These are phyloP conservation scores for Plebejus anna DNA, from an alignment of 2,888 invertebrate species.

Conservation along the genomic window DNA sequence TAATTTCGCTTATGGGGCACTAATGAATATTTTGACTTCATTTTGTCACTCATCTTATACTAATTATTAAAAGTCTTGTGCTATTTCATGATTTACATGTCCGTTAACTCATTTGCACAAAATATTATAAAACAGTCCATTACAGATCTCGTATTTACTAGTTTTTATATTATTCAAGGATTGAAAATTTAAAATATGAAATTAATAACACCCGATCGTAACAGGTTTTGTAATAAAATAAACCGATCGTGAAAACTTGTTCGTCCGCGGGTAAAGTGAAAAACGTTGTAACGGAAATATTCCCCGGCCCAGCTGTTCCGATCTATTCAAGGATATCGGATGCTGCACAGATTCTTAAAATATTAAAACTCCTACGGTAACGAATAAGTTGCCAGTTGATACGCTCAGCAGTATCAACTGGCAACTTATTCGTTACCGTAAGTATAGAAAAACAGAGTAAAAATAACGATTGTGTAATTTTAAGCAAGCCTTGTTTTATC, in stretches of 20 bases:
- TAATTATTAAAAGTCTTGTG: no score
- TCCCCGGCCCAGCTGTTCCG: not conserved
- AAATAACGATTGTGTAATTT: no score
- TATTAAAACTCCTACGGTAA: not conserved
- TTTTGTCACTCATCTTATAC: not conserved
- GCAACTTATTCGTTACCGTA: no score
- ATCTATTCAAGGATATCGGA: slow-evolving; percentile 16
- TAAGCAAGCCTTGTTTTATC: no score
- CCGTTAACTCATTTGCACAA: no score
- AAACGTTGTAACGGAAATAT: slow-evolving; percentile 6
- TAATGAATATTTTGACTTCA: not conserved
- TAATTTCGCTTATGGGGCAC: not conserved
- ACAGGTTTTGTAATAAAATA: not conserved
- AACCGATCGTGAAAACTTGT: not conserved
- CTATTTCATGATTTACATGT: no score
- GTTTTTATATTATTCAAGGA: not conserved
- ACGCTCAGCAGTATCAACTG: not conserved
- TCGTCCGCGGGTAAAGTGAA: not conserved
- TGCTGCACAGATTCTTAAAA: not conserved
- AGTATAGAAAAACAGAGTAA: no score
- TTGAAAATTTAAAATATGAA: not conserved
- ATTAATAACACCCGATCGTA: not conserved
- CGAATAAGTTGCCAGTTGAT: not conserved
- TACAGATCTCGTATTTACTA: not conserved
- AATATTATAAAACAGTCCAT: not conserved